Evolutionary conservation across 23 tunicate species (phyloP).

Genomic region (Clavelina lepadiformis): DNA sequence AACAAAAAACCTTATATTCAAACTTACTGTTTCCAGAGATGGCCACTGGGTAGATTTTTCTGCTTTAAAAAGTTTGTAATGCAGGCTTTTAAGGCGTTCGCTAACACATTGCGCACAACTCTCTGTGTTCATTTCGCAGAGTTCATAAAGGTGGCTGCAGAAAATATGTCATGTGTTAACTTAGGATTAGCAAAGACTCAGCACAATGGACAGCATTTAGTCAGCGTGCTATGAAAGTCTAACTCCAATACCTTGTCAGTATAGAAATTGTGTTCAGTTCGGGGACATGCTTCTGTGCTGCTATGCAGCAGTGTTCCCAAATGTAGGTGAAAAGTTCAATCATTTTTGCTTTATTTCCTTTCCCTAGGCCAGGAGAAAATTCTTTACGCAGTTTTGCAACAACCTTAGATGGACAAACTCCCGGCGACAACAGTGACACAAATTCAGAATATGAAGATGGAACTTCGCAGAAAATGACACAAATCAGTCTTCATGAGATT

Average conservation of each 20-base stretch:
- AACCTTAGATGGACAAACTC: not conserved
- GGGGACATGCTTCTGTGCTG: no score
- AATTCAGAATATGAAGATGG: constrained; percentile 69
- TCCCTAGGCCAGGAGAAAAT: constrained; percentile 46
- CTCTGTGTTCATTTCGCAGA: constrained; percentile 42
- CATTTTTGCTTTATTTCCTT: constrained; percentile 83
- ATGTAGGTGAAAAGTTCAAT: constrained; percentile 63
- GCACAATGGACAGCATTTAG: no score
- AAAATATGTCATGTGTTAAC: no score
- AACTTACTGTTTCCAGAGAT: constrained; percentile 40
- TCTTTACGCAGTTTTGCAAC: constrained; percentile 41
- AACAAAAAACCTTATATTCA: no score
- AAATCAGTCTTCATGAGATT: not conserved
- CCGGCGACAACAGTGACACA: constrained; percentile 9
- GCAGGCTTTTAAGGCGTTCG: constrained; percentile 37
- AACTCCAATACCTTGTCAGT: constrained; percentile 26
- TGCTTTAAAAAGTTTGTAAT: constrained; percentile 21
- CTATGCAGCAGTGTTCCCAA: constrained; percentile 60
- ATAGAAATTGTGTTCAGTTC: constrained; percentile 11
- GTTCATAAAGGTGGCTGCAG: constrained; percentile 62
- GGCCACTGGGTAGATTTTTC: constrained; percentile 18
- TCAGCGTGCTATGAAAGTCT: not conserved
- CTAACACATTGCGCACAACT: constrained; percentile 44
- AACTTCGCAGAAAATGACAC: constrained; percentile 34
- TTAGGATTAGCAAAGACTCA: no score